Evolutionary conservation across 92 coral and sea anemone species (phyloP).

Genomic region (Phenganax stokvisi): DNA sequence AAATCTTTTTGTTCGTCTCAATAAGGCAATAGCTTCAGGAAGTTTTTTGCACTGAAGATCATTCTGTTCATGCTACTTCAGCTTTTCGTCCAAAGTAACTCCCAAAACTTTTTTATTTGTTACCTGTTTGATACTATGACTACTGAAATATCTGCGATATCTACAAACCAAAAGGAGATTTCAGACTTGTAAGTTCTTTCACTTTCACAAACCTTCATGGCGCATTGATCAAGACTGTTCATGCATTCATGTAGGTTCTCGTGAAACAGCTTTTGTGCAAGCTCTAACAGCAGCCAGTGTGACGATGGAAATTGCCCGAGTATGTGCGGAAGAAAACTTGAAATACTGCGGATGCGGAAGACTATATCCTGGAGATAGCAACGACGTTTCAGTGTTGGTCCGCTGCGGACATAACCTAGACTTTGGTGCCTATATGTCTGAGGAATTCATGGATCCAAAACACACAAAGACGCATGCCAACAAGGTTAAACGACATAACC

Average conservation of each 20-base stretch:
- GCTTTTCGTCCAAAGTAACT: too few species aligned
- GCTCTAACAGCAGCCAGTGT: conserved; percentile 14
- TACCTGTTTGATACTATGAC: too few species aligned
- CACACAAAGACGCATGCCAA: not conserved
- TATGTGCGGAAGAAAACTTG: not conserved
- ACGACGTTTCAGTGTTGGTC: not conserved
- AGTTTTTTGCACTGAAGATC: too few species aligned
- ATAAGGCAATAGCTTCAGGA: too few species aligned
- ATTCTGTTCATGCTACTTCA: too few species aligned
- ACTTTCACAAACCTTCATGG: too few species aligned
- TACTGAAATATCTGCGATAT: too few species aligned
- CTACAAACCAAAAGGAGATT: too few species aligned
- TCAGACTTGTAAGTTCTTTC: too few species aligned
- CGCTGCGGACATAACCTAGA: not conserved
- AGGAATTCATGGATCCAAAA: not conserved
- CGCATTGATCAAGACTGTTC: not conserved
- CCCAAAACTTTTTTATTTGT: too few species aligned
- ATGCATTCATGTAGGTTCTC: not conserved
- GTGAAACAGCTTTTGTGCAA: conserved; percentile 9
- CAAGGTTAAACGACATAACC: not conserved
- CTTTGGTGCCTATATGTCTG: not conserved
- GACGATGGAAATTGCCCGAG: not conserved
- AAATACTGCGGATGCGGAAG: conserved; percentile 4
- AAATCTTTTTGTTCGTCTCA: too few species aligned
- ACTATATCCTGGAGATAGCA: not conserved